phyloP scores from a whole-genome alignment of 2,888 invertebrate genomes.

The Lochmaea capreae region DNA sequence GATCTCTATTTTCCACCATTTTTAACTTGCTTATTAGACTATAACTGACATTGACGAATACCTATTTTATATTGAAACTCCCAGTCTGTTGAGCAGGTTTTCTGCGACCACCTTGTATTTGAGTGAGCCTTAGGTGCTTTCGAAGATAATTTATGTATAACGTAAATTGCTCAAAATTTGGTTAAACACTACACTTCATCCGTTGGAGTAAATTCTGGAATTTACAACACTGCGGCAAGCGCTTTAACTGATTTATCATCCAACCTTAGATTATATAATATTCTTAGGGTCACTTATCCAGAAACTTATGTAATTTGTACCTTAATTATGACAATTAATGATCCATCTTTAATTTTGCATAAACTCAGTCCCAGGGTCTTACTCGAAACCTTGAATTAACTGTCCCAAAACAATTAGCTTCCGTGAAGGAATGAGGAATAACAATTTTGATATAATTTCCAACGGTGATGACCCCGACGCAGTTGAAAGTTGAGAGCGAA shows the following conservation, averaged over 20 bases:
- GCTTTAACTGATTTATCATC: not conserved
- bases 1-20: too few relatives aligned
- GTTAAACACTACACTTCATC: not conserved
- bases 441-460: conserved; percentile 3
- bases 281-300: conserved; percentile 1
- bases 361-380: not conserved
- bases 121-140: too few relatives aligned
- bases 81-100: too few relatives aligned
- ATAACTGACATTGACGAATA: too few relatives aligned
- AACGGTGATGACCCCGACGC: not conserved
- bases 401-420: conserved; percentile 9
- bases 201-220: not conserved
- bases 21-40: too few relatives aligned
- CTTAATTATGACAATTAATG: not conserved
- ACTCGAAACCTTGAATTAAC: not conserved
- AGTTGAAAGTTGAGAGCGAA: not conserved
- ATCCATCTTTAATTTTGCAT: conserved; percentile 1
- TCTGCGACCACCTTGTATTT: too few relatives aligned
- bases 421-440: not conserved
- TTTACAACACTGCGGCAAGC: not conserved
- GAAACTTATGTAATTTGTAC: not conserved
- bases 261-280: not conserved
- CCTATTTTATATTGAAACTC: too few relatives aligned
- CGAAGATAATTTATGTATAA: not conserved
- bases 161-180: too few relatives aligned